Evolutionary conservation across 2,888 invertebrate genomes (phyloP).

Genomic region (Agrotis segetum): DNA sequence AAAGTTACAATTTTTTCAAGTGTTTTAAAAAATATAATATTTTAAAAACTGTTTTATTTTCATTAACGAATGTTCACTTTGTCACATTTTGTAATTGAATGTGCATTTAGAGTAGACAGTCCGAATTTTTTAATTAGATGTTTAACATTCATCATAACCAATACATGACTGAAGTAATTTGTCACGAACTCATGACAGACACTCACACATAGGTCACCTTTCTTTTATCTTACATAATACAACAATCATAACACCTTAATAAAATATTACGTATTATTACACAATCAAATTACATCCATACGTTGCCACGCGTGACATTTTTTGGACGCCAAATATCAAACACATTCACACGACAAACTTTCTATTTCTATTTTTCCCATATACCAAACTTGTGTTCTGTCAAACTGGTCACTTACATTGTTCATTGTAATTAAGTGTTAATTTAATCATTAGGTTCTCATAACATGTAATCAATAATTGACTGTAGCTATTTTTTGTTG

Average conservation of each 20-base stretch:
- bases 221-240: slow-evolving; percentile 25
- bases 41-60: too few relatives aligned
- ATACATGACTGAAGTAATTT: not conserved
- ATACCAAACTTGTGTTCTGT: slow-evolving; percentile 10
- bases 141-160: too few relatives aligned
- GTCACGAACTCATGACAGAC: not conserved
- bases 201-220: slow-evolving; percentile 6
- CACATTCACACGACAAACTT: slow-evolving; percentile 40
- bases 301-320: slow-evolving; percentile 51
- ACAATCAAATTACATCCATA: slow-evolving; percentile 40
- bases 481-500: not conserved
- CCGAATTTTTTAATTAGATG: too few relatives aligned
- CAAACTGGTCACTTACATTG: slow-evolving; percentile 18
- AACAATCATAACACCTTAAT: slow-evolving; percentile 25
- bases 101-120: too few relatives aligned
- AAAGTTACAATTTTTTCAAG: too few relatives aligned
- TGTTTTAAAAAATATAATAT: too few relatives aligned
- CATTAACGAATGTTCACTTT: too few relatives aligned
- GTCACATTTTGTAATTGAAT: too few relatives aligned
- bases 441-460: slow-evolving; percentile 21
- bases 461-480: slow-evolving; percentile 9
- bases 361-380: slow-evolving; percentile 46
- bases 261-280: slow-evolving; percentile 29
- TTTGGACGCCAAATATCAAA: slow-evolving; percentile 30
- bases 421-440: slow-evolving; percentile 24